These are phyloP conservation scores for Selene dorsalis DNA, from an alignment of 2,797 vertebrate genomes.

Conservation along the genomic window DNA sequence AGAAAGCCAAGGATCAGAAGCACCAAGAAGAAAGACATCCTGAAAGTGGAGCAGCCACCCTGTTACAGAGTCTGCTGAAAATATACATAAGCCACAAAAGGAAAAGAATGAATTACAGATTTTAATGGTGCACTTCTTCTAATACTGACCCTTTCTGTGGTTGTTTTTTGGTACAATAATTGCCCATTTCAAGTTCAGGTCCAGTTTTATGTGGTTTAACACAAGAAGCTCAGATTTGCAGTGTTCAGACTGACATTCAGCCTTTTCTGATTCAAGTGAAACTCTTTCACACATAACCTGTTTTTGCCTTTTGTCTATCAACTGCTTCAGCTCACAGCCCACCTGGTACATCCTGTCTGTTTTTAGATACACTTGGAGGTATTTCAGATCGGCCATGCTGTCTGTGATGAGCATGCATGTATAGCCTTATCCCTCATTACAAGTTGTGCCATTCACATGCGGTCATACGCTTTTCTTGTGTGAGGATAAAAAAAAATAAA, in stretches of 20 bases:
- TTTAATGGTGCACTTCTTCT: background rate
- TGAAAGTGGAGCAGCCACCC: slow-evolving; percentile 27
- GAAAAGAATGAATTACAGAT: background rate
- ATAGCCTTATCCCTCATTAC: slow-evolving; percentile 2
- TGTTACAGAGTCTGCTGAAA: background rate
- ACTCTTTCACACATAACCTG: slow-evolving; percentile 26
- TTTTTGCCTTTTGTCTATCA: slow-evolving; percentile 48
- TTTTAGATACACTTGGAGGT: slow-evolving; percentile 12
- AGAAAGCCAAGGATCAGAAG: slow-evolving; percentile 23
- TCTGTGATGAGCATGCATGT: background rate
- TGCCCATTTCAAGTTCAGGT: background rate
- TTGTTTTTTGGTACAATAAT: background rate
- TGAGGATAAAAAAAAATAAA: background rate
- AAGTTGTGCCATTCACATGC: background rate
- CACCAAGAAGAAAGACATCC: slow-evolving; percentile 3
- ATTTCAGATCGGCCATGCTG: background rate
- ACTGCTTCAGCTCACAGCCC: background rate
- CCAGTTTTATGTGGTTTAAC: background rate
- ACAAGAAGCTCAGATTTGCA: background rate
- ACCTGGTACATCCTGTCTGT: slow-evolving; percentile 1
- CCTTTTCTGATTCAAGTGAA: slow-evolving; percentile 54
- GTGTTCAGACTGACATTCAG: slow-evolving; percentile 10
- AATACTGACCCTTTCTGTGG: background rate
- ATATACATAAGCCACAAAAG: slow-evolving; percentile 1
- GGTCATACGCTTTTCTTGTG: background rate